A percentile compares a stretch with the other conserved stretches of the same genome.
These are phyloP conservation scores for Bovichtus diacanthus DNA, from an alignment of 2,797 vertebrate species.

Conservation along the genomic window DNA sequence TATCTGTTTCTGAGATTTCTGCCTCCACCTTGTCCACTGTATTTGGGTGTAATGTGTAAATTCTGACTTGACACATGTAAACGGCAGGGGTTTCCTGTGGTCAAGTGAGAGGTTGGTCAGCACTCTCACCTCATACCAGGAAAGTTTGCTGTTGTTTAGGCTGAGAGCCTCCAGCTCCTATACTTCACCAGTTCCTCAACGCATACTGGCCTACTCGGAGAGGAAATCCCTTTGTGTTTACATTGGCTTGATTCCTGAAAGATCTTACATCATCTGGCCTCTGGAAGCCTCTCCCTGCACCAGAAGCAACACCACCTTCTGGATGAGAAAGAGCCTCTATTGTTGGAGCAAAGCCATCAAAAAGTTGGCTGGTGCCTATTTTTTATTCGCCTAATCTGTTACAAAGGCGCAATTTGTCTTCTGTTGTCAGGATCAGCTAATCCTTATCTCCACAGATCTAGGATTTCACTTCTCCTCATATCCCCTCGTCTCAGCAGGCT, in stretches of 20 bases:
- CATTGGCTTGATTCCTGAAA: background rate
- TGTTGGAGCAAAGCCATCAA: background rate
- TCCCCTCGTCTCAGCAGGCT: constrained; percentile 55
- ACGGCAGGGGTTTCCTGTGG: too few relatives aligned
- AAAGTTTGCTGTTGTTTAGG: background rate
- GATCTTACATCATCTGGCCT: constrained; percentile 1
- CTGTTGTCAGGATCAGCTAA: constrained; percentile 60
- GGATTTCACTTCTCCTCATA: constrained; percentile 55
- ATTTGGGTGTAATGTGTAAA: background rate
- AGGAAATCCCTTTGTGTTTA: background rate
- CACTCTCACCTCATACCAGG: background rate
- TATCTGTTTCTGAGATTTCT: too few relatives aligned
- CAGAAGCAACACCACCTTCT: background rate
- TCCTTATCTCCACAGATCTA: constrained; percentile 59
- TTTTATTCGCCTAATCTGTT: constrained; percentile 35
- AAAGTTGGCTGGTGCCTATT: constrained; percentile 19
- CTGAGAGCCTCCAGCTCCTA: background rate
- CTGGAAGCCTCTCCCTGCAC: background rate
- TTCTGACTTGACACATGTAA: background rate
- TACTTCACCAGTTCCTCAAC: background rate
- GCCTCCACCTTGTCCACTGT: background rate
- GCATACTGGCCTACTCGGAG: background rate
- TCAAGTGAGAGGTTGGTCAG: background rate
- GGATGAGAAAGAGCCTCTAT: background rate
- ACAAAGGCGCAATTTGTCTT: constrained; percentile 40